Conservation (phyloP, 2,113 vertebrate genomes). For the Albula goreensis region DNA sequence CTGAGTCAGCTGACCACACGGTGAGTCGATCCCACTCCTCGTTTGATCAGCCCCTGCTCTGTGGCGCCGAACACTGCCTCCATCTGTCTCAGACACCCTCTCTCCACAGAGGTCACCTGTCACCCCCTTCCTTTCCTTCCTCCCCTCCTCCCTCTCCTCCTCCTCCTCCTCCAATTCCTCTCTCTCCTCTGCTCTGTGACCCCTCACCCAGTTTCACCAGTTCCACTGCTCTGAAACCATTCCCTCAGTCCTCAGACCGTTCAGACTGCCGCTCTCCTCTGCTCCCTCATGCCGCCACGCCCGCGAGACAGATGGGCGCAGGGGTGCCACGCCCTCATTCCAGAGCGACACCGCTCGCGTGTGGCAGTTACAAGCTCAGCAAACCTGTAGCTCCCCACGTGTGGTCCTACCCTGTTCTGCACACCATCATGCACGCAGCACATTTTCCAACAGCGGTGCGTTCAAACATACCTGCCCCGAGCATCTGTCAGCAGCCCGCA, state of each 20-base stretch:
- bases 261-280: not conserved
- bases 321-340: not conserved
- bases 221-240: not conserved
- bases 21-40: not conserved
- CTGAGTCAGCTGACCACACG: constrained; percentile 33
- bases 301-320: not conserved
- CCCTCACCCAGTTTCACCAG: constrained; percentile 14
- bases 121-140: not conserved
- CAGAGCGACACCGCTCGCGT: not conserved
- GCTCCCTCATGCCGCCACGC: not conserved
- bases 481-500: no score
- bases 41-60: not conserved
- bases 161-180: not conserved
- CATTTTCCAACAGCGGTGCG: not conserved
- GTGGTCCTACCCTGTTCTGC: no score
- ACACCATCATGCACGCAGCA: not conserved
- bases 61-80: not conserved
- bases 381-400: not conserved
- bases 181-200: constrained; percentile 25
- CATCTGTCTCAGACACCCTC: not conserved
- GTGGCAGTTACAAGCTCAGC: not conserved
- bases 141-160: constrained; percentile 7
- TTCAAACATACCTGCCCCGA: not conserved
- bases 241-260: not conserved
- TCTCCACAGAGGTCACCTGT: constrained; percentile 8